phyloP scores from a whole-genome alignment of 92 coral and sea anemone species.

The Phenganax subtilis region DNA sequence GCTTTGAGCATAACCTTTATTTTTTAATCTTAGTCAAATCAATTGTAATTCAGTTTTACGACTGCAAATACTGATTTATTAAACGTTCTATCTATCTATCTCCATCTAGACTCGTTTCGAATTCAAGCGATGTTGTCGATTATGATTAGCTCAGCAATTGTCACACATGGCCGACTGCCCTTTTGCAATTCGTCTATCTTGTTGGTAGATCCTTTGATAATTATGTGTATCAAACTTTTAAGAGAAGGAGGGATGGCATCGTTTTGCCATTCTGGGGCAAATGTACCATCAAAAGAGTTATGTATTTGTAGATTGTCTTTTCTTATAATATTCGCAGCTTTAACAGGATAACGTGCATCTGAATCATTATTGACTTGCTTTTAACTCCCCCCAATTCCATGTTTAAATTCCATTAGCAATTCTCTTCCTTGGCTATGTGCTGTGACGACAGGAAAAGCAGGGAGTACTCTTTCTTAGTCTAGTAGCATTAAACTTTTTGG shows the following conservation, averaged over 20 bases:
- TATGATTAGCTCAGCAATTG: constrained; percentile 56
- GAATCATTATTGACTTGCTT: constrained; percentile 50
- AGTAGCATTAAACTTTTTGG: not conserved
- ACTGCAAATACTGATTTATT: too few species aligned
- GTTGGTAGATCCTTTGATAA: constrained; percentile 46
- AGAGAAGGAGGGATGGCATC: constrained; percentile 49
- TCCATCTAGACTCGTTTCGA: constrained; percentile 39
- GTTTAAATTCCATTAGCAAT: constrained; percentile 1
- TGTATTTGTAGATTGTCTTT: constrained; percentile 54
- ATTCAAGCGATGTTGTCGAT: constrained; percentile 49
- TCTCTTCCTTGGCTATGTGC: constrained; percentile 1
- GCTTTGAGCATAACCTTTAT: too few species aligned
- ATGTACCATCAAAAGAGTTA: constrained; percentile 49
- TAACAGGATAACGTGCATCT: constrained; percentile 49
- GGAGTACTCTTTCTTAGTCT: constrained; percentile 1
- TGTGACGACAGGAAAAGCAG: constrained; percentile 1
- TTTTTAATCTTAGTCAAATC: too few species aligned
- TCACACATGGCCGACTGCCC: constrained; percentile 55
- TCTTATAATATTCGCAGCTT: constrained; percentile 56
- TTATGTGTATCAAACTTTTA: constrained; percentile 44
- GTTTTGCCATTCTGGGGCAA: constrained; percentile 42
- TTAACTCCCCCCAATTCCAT: not conserved
- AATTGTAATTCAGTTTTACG: too few species aligned
- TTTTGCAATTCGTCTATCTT: constrained; percentile 24
- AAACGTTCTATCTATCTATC: too few species aligned